Evolutionary conservation across 2,888 invertebrate species (phyloP).

Genomic region (Pyrrhia umbra): DNA sequence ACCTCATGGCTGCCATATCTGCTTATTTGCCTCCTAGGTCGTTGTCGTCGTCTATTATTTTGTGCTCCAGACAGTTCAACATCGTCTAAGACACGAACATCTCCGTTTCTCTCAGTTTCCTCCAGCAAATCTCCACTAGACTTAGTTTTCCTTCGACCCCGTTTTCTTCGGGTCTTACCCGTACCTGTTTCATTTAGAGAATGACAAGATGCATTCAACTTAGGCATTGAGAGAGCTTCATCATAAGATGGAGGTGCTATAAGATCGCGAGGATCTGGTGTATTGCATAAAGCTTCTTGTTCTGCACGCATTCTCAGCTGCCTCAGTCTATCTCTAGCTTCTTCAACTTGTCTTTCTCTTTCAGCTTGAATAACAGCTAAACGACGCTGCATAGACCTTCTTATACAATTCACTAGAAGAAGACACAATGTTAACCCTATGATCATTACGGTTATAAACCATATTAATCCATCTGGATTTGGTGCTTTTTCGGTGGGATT

Average conservation of each 20-base stretch:
- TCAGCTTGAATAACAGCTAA: slow-evolving; percentile 87
- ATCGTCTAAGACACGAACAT: slow-evolving; percentile 77
- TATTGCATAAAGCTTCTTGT: slow-evolving; percentile 90
- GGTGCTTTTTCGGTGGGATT: slow-evolving; percentile 80
- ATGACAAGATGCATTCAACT: slow-evolving; percentile 91
- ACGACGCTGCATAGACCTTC: slow-evolving; percentile 89
- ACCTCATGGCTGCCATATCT: slow-evolving; percentile 87
- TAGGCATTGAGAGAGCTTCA: slow-evolving; percentile 94
- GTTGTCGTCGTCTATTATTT: slow-evolving; percentile 68
- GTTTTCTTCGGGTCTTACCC: slow-evolving; percentile 80
- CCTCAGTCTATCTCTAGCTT: slow-evolving; percentile 90
- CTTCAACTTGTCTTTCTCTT: slow-evolving; percentile 89
- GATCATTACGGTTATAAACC: slow-evolving; percentile 90
- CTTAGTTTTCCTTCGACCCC: slow-evolving; percentile 87
- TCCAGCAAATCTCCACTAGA: slow-evolving; percentile 88
- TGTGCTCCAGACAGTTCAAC: slow-evolving; percentile 75
- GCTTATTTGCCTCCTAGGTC: slow-evolving; percentile 73
- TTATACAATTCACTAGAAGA: slow-evolving; percentile 88
- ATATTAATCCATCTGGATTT: slow-evolving; percentile 89
- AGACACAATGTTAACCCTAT: slow-evolving; percentile 88
- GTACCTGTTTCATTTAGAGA: slow-evolving; percentile 87
- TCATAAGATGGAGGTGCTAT: slow-evolving; percentile 94
- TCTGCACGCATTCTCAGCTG: slow-evolving; percentile 88
- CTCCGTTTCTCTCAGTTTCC: slow-evolving; percentile 85
- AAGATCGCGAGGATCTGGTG: slow-evolving; percentile 92